phyloP scores from a whole-genome alignment of 2,888 invertebrate genomes.

The Tipula vernalis region DNA sequence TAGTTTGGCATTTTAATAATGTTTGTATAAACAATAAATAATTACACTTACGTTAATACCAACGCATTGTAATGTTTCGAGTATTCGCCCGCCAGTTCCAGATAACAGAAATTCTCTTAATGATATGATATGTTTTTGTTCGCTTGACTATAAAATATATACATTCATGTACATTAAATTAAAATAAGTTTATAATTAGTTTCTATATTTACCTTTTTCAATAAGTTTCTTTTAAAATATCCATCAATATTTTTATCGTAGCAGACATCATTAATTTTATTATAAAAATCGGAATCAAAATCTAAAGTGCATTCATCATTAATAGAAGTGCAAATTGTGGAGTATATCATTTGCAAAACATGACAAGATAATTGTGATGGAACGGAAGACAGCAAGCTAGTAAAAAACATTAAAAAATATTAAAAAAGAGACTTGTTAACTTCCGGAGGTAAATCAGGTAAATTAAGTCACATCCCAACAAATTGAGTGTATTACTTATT shows the following conservation, averaged over 20 bases:
- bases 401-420: background rate
- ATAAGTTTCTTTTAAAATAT: constrained; percentile 6
- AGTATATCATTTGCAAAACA: constrained; percentile 29
- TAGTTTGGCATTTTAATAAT: background rate
- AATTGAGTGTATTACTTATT: too few relatives aligned
- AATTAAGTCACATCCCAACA: too few relatives aligned
- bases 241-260: background rate
- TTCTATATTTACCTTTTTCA: background rate
- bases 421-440: too few relatives aligned
- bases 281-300: background rate
- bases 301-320: background rate
- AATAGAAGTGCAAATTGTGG: constrained; percentile 27
- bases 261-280: background rate
- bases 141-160: constrained; percentile 25
- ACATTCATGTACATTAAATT: constrained; percentile 6
- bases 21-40: background rate
- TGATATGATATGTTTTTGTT: constrained; percentile 31
- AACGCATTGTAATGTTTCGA: constrained; percentile 27
- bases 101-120: constrained; percentile 31
- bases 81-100: constrained; percentile 29
- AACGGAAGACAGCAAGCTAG: constrained; percentile 28
- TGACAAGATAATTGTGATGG: constrained; percentile 31
- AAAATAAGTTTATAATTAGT: background rate
- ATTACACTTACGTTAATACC: constrained; percentile 26
- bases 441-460: too few relatives aligned